Base-by-base conservation (phyloP, 2,888 invertebrate genomes). In the Sylvicola fuscatus region DNA sequence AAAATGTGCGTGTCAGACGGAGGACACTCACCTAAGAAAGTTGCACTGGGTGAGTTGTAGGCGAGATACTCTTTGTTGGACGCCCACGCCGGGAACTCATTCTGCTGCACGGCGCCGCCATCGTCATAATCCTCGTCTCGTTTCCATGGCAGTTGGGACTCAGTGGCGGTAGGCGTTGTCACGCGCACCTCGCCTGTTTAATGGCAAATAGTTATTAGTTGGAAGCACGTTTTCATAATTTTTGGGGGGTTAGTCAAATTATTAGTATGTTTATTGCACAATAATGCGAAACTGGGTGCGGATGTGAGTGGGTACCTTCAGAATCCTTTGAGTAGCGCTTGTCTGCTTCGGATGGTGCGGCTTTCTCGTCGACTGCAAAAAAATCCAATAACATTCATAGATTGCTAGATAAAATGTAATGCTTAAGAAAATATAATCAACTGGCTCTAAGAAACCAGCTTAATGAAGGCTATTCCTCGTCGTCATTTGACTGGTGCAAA, bases 11-110 rank as follows among this genome's bases (percentile, higher is more conserved):
- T n/a, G n/a, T n/a, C n/a, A n/a, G n/a, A n/a, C n/a, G n/a, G n/a
- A n/a, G n/a, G n/a, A n/a, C n/a, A 29, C 29, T 65, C 68, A 84
- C 86, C 86, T 63, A 89, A 65, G 62, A 86, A 86, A 38, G 87
- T 89, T 35, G 84, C 83, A 8, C 86, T 86, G 3, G 89, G 89
- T 35, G 89, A 89, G 54, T 76, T 83, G 52, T 89, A 89, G 11
- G 84, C 81, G 47, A 89, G 63, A 53, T 92, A 92, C 50, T 92
- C 89, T 54, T 89, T 86, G 56, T 90, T 92, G 27, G 86, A 82
- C 32, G 89, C 89, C 92, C 92, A 93, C 11, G 87, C 76, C 10
- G 92, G 92, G 53, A 90, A 90, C 56, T 92, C 90, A 31, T 80
- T 79, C 52, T 83, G 83, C 47, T 78, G 71, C 35, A 77, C 58